Evolutionary conservation across 2,113 vertebrate species (phyloP).

Genomic region (Anser cygnoides): DNA sequence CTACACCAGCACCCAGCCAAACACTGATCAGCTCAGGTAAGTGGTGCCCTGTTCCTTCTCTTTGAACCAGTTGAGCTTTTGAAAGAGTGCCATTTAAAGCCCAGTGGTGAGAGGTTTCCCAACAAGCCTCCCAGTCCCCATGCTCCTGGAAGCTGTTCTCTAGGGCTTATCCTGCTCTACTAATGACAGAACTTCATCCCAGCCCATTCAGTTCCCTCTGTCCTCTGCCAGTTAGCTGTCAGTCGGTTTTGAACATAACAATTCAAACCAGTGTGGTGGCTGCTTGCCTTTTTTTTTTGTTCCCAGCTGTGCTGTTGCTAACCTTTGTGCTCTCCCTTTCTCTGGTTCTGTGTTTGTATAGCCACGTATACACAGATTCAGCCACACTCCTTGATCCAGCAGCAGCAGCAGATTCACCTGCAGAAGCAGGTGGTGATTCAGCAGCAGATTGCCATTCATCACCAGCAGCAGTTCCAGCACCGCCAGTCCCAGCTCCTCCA

Average conservation of each 20-base stretch:
- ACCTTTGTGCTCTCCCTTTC: background rate
- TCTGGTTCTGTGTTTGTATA: background rate
- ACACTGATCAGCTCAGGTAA: constrained; percentile 82
- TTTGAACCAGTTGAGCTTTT: background rate
- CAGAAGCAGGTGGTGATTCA: constrained; percentile 86
- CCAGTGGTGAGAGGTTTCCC: background rate
- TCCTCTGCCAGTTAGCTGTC: background rate
- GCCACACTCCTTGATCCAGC: constrained; percentile 83
- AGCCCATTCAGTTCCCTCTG: background rate
- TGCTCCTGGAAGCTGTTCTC: background rate
- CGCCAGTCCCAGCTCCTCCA: constrained; percentile 93
- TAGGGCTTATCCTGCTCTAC: background rate
- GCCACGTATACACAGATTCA: constrained; percentile 86
- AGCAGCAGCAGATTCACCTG: constrained; percentile 86
- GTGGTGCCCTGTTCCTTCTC: background rate
- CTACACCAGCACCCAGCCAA: constrained; percentile 83
- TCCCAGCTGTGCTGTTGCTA: background rate
- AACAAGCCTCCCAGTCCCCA: background rate
- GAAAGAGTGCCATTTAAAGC: background rate
- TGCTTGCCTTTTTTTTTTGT: background rate
- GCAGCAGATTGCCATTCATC: constrained; percentile 84
- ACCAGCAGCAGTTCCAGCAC: constrained; percentile 88
- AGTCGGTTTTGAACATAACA: background rate
- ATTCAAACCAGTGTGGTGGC: background rate
- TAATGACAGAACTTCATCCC: background rate